phyloP scores from a whole-genome alignment of 2,797 vertebrate genomes.

The Silurus aristotelis region DNA sequence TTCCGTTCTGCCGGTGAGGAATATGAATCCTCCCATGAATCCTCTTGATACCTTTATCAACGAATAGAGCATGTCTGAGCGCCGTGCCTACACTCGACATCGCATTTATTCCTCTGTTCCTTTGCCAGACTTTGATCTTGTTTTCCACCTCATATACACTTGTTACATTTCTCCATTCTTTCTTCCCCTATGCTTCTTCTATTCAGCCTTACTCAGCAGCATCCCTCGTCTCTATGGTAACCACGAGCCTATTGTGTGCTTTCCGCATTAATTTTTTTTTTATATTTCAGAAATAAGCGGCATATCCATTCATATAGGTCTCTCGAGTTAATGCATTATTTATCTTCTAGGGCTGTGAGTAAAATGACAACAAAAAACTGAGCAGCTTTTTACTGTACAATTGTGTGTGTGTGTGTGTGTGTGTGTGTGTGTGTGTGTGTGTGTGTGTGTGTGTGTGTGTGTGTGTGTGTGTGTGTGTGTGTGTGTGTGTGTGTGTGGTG shows the following conservation, averaged over 20 bases:
- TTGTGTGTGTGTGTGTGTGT: background rate
- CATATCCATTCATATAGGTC: conserved; percentile 10
- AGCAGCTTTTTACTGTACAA: conserved; percentile 28
- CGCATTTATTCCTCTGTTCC: conserved; percentile 7
- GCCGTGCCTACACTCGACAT: background rate
- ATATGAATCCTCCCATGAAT: conserved; percentile 1
- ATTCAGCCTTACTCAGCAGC: conserved; percentile 43
- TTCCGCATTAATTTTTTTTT: conserved; percentile 21
- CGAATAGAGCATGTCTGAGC: background rate
- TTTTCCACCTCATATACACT: background rate
- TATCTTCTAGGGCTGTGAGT: conserved; percentile 37
- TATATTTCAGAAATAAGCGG: conserved; percentile 12
- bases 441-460: conserved; percentile 1
- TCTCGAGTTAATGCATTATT: conserved; percentile 32
- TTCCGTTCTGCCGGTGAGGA: conserved; percentile 10
- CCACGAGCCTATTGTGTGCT: conserved; percentile 9
- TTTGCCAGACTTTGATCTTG: conserved; percentile 8
- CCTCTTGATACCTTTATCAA: conserved; percentile 11
- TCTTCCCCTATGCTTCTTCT: conserved; percentile 8
- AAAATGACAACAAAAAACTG: conserved; percentile 35
- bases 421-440: conserved; percentile 1
- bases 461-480: background rate
- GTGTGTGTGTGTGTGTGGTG: background rate
- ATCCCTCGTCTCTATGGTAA: conserved; percentile 38
- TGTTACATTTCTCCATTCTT: conserved; percentile 14